These are phyloP conservation scores for Gallirallus australis DNA, from an alignment of 2,797 vertebrate species.

Conservation along the genomic window DNA sequence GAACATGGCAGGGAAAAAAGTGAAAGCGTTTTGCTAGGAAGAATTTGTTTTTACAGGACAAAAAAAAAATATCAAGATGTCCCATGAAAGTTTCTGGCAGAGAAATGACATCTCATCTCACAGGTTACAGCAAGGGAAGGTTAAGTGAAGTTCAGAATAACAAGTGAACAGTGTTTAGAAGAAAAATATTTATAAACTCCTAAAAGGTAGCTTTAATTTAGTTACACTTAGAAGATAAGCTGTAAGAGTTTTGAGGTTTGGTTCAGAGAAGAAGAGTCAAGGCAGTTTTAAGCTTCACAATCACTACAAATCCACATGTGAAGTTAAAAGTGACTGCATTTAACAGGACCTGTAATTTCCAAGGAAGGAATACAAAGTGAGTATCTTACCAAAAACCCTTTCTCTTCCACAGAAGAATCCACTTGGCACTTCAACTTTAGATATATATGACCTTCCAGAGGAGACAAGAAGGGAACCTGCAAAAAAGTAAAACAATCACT, in stretches of 20 bases:
- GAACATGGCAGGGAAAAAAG: background rate
- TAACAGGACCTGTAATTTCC: background rate
- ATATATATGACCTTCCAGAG: slow-evolving; percentile 93
- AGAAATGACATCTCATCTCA: background rate
- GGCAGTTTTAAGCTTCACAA: background rate
- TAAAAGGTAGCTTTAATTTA: background rate
- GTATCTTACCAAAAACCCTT: slow-evolving; percentile 90
- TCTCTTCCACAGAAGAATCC: slow-evolving; percentile 89
- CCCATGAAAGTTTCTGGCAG: background rate
- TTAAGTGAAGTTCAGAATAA: background rate
- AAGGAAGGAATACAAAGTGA: background rate
- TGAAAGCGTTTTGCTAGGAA: background rate
- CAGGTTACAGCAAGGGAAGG: background rate
- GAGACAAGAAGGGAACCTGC: slow-evolving; percentile 93
- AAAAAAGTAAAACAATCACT: background rate
- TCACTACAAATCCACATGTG: background rate
- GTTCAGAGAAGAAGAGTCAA: background rate
- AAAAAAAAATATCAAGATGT: background rate
- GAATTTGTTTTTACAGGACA: background rate
- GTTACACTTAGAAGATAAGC: background rate
- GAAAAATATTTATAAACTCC: background rate
- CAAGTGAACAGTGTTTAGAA: background rate
- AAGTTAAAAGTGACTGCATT: background rate
- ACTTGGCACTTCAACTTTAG: slow-evolving; percentile 94
- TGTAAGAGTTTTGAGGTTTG: background rate